These are phyloP conservation scores for Tetraneura akinire DNA, from an alignment of 1,140 invertebrate species.

Conservation along the genomic window DNA sequence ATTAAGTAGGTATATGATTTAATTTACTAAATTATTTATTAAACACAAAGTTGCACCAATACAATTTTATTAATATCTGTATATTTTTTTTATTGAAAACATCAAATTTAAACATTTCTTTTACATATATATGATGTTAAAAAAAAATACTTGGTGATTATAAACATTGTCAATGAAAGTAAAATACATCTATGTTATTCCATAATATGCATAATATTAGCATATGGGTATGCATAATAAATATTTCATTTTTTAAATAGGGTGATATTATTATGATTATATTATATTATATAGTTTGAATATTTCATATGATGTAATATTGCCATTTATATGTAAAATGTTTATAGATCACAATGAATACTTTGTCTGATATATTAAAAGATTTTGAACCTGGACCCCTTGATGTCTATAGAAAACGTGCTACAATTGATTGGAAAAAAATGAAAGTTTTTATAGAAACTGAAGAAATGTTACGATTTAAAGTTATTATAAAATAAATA, in stretches of 20 bases:
- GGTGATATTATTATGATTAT: neutral
- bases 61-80: neutral
- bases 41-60: neutral
- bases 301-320: neutral
- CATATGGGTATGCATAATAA: no score
- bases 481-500: conserved; percentile 53
- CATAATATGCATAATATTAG: no score
- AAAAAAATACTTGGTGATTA: neutral
- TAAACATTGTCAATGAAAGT: no score
- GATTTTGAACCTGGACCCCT: conserved; percentile 61
- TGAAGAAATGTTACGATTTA: conserved; percentile 62
- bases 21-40: neutral
- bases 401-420: conserved; percentile 71
- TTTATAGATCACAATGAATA: conserved; percentile 36
- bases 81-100: neutral
- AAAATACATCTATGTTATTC: no score
- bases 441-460: conserved; percentile 75
- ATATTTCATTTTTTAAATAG: neutral
- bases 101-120: neutral
- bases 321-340: neutral
- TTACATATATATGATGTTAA: neutral
- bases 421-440: conserved; percentile 81
- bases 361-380: conserved; percentile 36
- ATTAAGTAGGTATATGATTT: no score
- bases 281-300: neutral